A percentile compares a stretch with the other conserved stretches of the same genome.
Evolutionary conservation across 2,888 invertebrate genomes (phyloP).

Genomic region (Diogma glabrata): DNA sequence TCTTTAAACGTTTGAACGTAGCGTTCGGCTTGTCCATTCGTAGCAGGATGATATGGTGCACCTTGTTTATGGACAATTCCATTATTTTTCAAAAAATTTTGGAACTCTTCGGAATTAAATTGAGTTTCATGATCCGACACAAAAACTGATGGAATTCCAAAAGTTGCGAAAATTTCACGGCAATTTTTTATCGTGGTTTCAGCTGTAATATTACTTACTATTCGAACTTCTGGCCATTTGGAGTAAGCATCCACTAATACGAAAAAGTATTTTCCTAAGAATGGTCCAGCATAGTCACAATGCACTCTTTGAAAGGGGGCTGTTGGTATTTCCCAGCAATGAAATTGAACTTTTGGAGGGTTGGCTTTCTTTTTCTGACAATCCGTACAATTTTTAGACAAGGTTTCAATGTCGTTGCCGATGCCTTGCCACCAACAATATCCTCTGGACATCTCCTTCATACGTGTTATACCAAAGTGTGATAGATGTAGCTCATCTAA

Average conservation of each 20-base stretch:
- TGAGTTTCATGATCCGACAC: too few relatives aligned
- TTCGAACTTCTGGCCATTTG: constrained; percentile 18
- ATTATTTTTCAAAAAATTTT: too few relatives aligned
- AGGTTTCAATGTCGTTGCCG: constrained; percentile 21
- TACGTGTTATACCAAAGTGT: too few relatives aligned
- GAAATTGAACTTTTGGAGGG: constrained; percentile 15
- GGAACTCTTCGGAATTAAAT: too few relatives aligned
- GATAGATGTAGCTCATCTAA: too few relatives aligned
- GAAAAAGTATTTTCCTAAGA: constrained; percentile 7
- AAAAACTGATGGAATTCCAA: too few relatives aligned
- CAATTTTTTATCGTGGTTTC: too few relatives aligned
- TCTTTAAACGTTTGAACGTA: too few relatives aligned
- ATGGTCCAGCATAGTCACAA: constrained; percentile 17
- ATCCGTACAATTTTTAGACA: constrained; percentile 14
- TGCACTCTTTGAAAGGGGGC: constrained; percentile 20
- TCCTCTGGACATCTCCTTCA: constrained; percentile 18
- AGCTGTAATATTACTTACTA: constrained; percentile 12
- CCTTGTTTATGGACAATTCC: too few relatives aligned
- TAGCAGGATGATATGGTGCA: too few relatives aligned
- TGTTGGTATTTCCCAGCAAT: constrained; percentile 17
- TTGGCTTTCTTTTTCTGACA: constrained; percentile 14
- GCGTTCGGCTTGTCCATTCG: too few relatives aligned
- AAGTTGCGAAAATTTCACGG: too few relatives aligned
- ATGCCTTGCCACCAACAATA: constrained; percentile 22
- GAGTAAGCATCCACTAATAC: constrained; percentile 19